Evolutionary conservation across 2,113 vertebrate genomes (phyloP), one percentile per base, ranked within the genome.

Genomic region (Colossoma macropomum): DNA sequence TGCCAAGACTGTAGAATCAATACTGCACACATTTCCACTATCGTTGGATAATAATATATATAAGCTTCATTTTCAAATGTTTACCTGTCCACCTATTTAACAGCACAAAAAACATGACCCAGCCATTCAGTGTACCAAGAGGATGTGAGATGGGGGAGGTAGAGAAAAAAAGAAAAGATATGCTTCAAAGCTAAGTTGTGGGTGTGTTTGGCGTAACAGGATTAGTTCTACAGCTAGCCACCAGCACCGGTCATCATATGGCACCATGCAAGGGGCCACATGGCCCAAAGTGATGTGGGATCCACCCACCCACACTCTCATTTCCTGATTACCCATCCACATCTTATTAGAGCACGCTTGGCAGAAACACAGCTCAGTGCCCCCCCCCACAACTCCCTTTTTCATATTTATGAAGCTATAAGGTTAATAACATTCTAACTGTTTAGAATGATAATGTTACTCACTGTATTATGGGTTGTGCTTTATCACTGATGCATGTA

Each of bases 151-250:
- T 10, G 66, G 30, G 16, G 28, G 28, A 68, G 17, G 66, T 23
- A 38, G 38, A n/a, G 25, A 69, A 52, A 80, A 77, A 66, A 60
- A 62, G 52, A 60, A 1, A 28, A 60, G 41, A 50, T 56, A 74
- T 38, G 52, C 71, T 50, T 54, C 32, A 75, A 68, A 72, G 63
- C 1, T 45, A 77, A 76, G 45, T 28, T 27, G n/a, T 27, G 25
- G 60, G 84, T 30, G 52, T 71, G 38, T 59, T 32, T 16, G n/a
- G 60, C 27, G 68, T 81, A 90, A 90, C 80, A 66, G 87, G 87
- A 88, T 88, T 90, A 88, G 87, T 84, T 83, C 84, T 70, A 74
- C 69, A 54, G 32, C 25, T 60, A 9, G 32, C 23, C 65, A 27
- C 30, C 71, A 69, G 65, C 41, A 62, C 68, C 32, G 80, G 50